Conservation (phyloP, 2,888 invertebrate species). For the Lycaena phlaeas region DNA sequence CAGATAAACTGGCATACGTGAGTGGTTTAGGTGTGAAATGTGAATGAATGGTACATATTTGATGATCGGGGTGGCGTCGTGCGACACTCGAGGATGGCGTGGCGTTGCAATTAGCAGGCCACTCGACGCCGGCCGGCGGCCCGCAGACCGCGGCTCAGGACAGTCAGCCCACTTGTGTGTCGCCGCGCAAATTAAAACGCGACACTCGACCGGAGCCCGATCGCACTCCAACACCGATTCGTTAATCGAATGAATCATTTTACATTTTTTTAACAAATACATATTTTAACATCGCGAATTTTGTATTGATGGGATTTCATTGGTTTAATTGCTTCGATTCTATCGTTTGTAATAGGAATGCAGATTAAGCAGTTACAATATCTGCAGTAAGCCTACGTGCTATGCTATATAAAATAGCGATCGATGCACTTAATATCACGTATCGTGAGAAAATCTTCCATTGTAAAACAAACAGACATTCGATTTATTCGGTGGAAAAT, state of each 20-base stretch:
- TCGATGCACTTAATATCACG: too few relatives aligned
- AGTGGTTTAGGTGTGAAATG: constrained; percentile 17
- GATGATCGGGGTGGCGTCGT: constrained; percentile 33
- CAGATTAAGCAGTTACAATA: too few relatives aligned
- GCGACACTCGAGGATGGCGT: constrained; percentile 41
- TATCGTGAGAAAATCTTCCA: too few relatives aligned
- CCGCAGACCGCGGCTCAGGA: constrained; percentile 49
- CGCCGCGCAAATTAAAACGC: constrained; percentile 71
- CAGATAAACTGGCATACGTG: constrained; percentile 8
- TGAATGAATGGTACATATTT: constrained; percentile 33
- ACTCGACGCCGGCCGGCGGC: constrained; percentile 55
- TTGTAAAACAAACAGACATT: neutral
- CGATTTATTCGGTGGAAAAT: constrained; percentile 3
- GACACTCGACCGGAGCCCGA: constrained; percentile 58
- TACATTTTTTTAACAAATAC: constrained; percentile 22
- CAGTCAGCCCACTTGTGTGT: constrained; percentile 66
- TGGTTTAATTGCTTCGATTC: constrained; percentile 1
- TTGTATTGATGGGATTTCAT: neutral
- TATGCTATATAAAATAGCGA: too few relatives aligned
- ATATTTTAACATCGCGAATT: neutral
- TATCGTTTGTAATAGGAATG: too few relatives aligned
- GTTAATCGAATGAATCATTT: constrained; percentile 46
- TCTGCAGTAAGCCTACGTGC: too few relatives aligned
- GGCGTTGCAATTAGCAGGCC: constrained; percentile 66
- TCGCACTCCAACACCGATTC: constrained; percentile 54